phyloP scores from a whole-genome alignment of 2,797 vertebrate species.

The Streptopelia turtur region DNA sequence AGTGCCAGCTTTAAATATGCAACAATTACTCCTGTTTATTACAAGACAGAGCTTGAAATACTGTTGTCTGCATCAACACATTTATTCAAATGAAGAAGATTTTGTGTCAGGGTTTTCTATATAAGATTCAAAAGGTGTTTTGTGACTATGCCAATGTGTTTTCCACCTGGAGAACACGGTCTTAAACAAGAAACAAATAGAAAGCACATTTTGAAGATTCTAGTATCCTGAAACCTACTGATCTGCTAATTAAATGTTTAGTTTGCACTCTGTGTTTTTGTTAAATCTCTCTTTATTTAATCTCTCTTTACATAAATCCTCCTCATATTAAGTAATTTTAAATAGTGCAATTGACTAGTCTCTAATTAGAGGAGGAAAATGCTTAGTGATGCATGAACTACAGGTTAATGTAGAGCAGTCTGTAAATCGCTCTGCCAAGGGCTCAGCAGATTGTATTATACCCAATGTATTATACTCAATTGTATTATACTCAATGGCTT shows the following conservation, averaged over 20 bases:
- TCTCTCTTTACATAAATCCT: conserved; percentile 19
- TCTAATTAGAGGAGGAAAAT: conserved; percentile 62
- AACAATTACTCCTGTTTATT: neutral
- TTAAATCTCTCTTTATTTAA: conserved; percentile 58
- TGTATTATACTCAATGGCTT: neutral
- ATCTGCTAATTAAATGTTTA: conserved; percentile 24
- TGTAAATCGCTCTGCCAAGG: conserved; percentile 42
- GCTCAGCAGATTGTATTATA: conserved; percentile 38
- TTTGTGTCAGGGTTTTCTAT: neutral
- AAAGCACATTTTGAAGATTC: neutral
- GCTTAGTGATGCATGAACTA: conserved; percentile 56
- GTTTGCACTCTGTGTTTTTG: conserved; percentile 27
- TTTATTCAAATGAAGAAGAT: neutral
- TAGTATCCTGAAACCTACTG: neutral
- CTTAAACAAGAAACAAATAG: neutral
- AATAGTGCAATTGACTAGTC: conserved; percentile 66
- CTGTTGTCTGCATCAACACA: neutral
- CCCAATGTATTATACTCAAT: too few species aligned
- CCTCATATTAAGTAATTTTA: conserved; percentile 71
- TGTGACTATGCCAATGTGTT: neutral
- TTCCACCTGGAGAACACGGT: neutral
- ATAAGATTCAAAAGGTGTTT: neutral
- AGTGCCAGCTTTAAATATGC: neutral
- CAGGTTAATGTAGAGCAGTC: conserved; percentile 42
- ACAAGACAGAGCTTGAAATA: neutral